Percentiles rank a stretch among this genome's conserved stretches.
Evolutionary conservation across 2,797 vertebrate species (phyloP).

Genomic region (Rhinoraja longicauda): DNA sequence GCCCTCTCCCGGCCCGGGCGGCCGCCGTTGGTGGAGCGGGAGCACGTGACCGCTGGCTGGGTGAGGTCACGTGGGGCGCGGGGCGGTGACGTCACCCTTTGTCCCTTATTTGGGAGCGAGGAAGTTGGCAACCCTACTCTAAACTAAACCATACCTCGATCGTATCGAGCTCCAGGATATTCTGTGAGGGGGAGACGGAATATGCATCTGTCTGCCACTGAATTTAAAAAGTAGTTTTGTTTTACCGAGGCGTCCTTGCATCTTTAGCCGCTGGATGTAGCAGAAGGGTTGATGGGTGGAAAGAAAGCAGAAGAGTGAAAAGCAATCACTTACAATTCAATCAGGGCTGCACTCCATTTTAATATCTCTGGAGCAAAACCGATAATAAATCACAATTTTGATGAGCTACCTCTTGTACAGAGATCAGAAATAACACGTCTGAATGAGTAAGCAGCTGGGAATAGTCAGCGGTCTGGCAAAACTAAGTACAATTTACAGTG

Average conservation of each 20-base stretch:
- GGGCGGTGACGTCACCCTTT: no score
- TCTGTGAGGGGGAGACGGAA: not conserved
- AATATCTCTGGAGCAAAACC: not conserved
- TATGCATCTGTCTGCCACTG: not conserved
- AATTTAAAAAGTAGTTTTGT: not conserved
- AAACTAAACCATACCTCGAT: no score
- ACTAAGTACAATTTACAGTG: not conserved
- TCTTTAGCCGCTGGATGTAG: not conserved
- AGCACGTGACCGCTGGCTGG: no score
- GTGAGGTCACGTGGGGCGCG: no score
- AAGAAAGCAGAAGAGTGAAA: no score
- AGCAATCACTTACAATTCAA: not conserved
- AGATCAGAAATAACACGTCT: not conserved
- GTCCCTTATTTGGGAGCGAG: no score
- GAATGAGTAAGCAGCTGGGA: not conserved
- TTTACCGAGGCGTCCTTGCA: not conserved
- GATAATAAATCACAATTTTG: constrained; percentile 6
- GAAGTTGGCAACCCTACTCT: not conserved
- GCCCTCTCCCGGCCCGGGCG: no score
- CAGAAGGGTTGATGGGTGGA: not conserved
- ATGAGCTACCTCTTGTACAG: not conserved
- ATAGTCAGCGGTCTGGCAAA: not conserved
- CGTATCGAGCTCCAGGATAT: not conserved
- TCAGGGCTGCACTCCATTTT: not conserved
- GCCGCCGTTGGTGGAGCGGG: no score